Percentiles rank a stretch among this genome's conserved stretches.
Evolutionary conservation across 2,797 vertebrate genomes (phyloP).

Genomic region (Scarus forsteni): DNA sequence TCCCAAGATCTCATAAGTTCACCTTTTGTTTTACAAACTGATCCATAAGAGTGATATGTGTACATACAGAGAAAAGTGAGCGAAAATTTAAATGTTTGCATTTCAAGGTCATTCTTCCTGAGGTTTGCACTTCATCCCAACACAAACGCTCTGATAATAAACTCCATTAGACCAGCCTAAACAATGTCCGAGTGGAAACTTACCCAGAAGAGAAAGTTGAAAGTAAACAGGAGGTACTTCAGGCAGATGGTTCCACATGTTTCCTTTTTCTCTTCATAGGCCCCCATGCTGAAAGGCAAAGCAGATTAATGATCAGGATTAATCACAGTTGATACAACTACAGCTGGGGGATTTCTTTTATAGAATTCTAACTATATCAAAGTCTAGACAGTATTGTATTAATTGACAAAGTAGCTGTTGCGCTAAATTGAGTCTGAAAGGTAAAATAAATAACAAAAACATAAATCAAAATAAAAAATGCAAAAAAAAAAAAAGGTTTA

Average conservation of each 20-base stretch:
- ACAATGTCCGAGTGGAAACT: constrained; percentile 59
- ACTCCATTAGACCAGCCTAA: not conserved
- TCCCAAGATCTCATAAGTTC: not conserved
- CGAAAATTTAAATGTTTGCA: not conserved
- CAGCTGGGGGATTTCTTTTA: too few relatives aligned
- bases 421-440: too few relatives aligned
- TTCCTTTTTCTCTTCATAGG: constrained; percentile 86
- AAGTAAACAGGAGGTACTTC: constrained; percentile 95
- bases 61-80: not conserved
- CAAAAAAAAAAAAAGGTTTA: too few relatives aligned
- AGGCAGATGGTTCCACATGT: constrained; percentile 93
- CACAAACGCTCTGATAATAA: not conserved
- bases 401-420: too few relatives aligned
- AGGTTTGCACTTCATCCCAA: constrained; percentile 2
- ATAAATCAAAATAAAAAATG: too few relatives aligned
- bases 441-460: too few relatives aligned
- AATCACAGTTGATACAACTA: too few relatives aligned
- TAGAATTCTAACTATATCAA: too few relatives aligned
- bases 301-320: constrained; percentile 4
- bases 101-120: not conserved
- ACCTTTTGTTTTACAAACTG: not conserved
- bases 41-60: not conserved
- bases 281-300: constrained; percentile 83
- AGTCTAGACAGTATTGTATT: too few relatives aligned
- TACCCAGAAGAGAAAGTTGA: constrained; percentile 99